A percentile compares a stretch with the other conserved stretches of the same genome.
phyloP scores from a whole-genome alignment of 2,888 invertebrate species.

The Sipha maydis region DNA sequence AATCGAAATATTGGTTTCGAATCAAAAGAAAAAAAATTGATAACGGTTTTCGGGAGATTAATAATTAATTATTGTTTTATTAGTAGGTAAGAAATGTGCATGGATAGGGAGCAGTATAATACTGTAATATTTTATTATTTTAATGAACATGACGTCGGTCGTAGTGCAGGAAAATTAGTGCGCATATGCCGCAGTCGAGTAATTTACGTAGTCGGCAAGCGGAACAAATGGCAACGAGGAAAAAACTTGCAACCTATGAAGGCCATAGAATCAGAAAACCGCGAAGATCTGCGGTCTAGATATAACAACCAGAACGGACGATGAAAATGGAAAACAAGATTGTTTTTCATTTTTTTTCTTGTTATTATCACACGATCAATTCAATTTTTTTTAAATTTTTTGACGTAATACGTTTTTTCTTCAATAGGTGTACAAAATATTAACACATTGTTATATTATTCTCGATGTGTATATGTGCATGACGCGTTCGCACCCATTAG shows the following conservation, averaged over 20 bases:
- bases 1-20: not conserved
- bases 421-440: not conserved
- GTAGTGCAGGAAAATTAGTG: not conserved
- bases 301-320: slow-evolving; percentile 57
- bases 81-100: not conserved
- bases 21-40: not conserved
- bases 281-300: slow-evolving; percentile 58
- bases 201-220: slow-evolving; percentile 36
- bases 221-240: slow-evolving; percentile 32
- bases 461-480: not conserved
- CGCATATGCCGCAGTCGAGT: not conserved
- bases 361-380: not conserved
- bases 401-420: not conserved
- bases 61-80: not conserved
- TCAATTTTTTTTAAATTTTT: not conserved
- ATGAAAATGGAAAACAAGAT: slow-evolving; percentile 50
- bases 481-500: not conserved
- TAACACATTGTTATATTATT: not conserved
- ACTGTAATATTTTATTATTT: not conserved
- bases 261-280: slow-evolving; percentile 51
- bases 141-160: not conserved
- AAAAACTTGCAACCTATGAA: slow-evolving; percentile 45
- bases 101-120: not conserved
- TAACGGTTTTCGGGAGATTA: not conserved
- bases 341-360: not conserved